Conservation (phyloP, 53 echinoderm and acorn worm species). For the Astropecten irregularis region DNA sequence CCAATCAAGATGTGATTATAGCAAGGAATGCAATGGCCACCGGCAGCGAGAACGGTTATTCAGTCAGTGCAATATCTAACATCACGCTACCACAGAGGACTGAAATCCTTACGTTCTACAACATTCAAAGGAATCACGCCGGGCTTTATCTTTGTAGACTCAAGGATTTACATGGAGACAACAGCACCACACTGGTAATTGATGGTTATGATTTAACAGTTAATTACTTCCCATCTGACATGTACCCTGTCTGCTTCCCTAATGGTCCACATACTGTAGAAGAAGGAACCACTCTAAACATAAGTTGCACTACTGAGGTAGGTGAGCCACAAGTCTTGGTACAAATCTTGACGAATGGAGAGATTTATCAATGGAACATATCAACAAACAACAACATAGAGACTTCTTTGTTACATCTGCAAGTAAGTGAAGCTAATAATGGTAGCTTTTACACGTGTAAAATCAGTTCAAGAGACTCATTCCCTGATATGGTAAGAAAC, state of each 20-base stretch:
- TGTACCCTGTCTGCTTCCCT: too few species aligned
- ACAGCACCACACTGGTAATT: too few species aligned
- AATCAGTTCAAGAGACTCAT: background rate
- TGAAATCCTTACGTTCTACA: background rate
- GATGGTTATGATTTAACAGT: too few species aligned
- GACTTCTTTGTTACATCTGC: background rate
- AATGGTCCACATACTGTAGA: too few species aligned
- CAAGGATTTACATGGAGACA: background rate
- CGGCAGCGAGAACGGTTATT: too few species aligned
- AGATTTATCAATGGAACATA: background rate
- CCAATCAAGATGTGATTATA: too few species aligned
- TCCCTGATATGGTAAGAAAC: background rate
- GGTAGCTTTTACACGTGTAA: background rate
- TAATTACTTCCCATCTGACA: too few species aligned
- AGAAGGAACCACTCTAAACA: conserved; percentile 9
- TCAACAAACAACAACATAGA: background rate
- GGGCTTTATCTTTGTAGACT: background rate
- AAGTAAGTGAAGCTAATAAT: background rate
- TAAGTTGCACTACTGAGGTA: conserved; percentile 2
- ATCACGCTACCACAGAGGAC: background rate
- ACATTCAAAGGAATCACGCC: background rate
- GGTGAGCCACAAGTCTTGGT: background rate
- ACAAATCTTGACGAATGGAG: background rate
- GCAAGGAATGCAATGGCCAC: too few species aligned
- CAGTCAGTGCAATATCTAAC: too few species aligned